phyloP scores from a whole-genome alignment of 2,888 invertebrate species.

The Pristionchus entomophagus region DNA sequence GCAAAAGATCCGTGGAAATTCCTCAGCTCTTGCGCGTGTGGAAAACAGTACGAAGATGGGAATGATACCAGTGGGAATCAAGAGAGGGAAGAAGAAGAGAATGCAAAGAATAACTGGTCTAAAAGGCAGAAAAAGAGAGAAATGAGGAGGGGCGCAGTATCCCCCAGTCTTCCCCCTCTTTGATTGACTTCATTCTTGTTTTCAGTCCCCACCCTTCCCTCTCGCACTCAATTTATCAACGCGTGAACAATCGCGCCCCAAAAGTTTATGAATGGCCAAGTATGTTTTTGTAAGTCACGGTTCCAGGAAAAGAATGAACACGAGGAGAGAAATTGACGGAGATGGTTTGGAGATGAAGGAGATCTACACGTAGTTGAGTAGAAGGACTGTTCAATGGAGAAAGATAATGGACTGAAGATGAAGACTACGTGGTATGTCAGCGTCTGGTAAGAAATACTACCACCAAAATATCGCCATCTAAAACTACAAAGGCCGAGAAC shows the following conservation, averaged over 20 bases:
- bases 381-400: no score
- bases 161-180: background rate
- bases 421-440: no score
- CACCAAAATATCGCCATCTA: no score
- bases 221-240: constrained; percentile 23
- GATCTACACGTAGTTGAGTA: no score
- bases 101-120: background rate
- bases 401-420: no score
- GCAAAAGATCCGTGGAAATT: background rate
- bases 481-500: no score
- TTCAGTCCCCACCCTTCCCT: background rate
- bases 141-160: background rate
- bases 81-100: background rate
- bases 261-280: background rate
- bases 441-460: no score
- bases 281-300: background rate
- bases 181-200: constrained; percentile 43
- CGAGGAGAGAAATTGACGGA: no score
- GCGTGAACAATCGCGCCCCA: background rate
- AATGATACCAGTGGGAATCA: background rate
- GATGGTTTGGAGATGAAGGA: no score
- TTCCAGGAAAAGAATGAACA: background rate
- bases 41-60: constrained; percentile 13
- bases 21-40: background rate
- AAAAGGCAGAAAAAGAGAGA: background rate